Base-by-base conservation (phyloP, 2,797 vertebrate genomes). In the Zalophus californianus region DNA sequence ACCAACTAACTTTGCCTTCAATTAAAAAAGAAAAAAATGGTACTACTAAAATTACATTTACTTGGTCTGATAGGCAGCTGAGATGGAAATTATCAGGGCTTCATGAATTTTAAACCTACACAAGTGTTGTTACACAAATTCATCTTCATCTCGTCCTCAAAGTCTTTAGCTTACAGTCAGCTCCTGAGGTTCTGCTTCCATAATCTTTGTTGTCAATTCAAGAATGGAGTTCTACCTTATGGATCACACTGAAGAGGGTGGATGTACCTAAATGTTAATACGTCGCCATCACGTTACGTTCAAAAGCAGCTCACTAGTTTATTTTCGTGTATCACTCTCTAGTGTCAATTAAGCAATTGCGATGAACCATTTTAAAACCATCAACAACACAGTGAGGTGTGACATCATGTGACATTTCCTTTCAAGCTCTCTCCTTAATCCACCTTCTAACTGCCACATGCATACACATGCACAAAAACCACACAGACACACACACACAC, bases 11-110 rank as follows among this genome's bases (percentile, higher is more conserved):
- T 82, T 86, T 9, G 50, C 73, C 60, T 50, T 73, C 82, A 86
- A 93, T 82, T 92, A 23, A 90, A 97, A 95, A 73, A 20, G 4
- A 60, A 70, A 92, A 90, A 56, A 66, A 7, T 8, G 20, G 58
- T n/a, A 38, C 38, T 70, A 41, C 72, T 66, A 91, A 89, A 93
- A 56, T 68, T 38, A n/a, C n/a, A 91, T 52, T 84, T 86, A 72
- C 73, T 90, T 58, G n/a, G 15, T 23, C 58, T 12, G 44, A 93
- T 0, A 80, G 70, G 48, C 21, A 92, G 58, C 66, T 68, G 41
- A 84, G 82, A 79, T 77, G 80, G 77, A 83, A 95, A 52, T 20
- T 64, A 84, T 15, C 12, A 44, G 60, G 60, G 58, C 5, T 12
- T 54, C 3, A 9, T 27, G 73, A 83, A 44, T 58, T 79, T 87